Base-by-base conservation (phyloP, 2,888 invertebrate genomes). In the Steinernema scapterisci region DNA sequence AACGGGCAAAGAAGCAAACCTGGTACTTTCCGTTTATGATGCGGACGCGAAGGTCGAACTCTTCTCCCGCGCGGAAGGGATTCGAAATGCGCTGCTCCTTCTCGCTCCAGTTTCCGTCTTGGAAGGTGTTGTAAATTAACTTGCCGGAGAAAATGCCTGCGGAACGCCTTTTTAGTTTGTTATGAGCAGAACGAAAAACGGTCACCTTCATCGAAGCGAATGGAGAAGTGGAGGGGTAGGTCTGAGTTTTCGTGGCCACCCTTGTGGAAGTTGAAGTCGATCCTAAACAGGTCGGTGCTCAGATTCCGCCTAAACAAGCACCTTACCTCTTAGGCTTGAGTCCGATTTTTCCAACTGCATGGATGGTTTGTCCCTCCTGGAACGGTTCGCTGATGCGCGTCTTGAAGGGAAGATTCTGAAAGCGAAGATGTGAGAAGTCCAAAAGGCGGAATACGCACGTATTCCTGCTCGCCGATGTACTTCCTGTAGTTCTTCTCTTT, bases 251-350 rank as follows among this genome's bases (percentile, higher is more conserved):
- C 82, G 11, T 70, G 79, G 25, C 79, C 78, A 73, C 86, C 86
- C 73, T 84, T 86, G 79, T 86, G 85, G 81, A 86, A 86, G 81
- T 86, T 86, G 80, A 86, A 84, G 79, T 87, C 85, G 56, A 86
- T 81, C 75, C 86, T 83, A 56, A 63, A 19, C 21, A 9, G n/a
- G 23, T 6, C 38, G 9, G 38, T 38, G 38, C n/a, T n/a, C n/a
- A 38, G 38, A 3, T 38, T 6, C 9, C 38, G 9, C 38, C 3
- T 9, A 9, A 3, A 38, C 38, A 38, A 38, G 9, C 2, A 5
- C 5, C 31, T 23, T 38, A 83, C 83, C 84, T 79, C 45, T 81
- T 81, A 13, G 86, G 86, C 72, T 85, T 81, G 21, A 82, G 81
- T 11, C 79, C 80, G 23, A 86, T 77, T 43, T 83, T 85, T 77